Evolutionary conservation across 2,888 invertebrate genomes (phyloP), one percentile per base, ranked within the genome.

Genomic region (Tipula unca): DNA sequence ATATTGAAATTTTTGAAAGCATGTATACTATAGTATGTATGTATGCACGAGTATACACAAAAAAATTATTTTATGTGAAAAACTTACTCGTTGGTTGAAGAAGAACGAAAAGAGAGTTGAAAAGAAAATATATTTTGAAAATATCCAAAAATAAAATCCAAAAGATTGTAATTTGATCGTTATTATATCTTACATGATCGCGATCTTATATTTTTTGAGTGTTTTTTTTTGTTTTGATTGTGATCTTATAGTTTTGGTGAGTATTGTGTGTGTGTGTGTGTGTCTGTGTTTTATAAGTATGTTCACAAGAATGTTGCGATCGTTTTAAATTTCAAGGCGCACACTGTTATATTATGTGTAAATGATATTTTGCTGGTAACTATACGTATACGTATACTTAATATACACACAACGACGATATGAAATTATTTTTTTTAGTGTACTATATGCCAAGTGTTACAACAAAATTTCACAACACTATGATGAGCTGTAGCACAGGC

Each of bases 121-220:
- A 17, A 17, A 48, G 8, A 48, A 48, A 48, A 48, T 17, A 48
- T 17, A 48, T 17, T 17, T 48, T 48, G 6, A 48, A 25, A 69
- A 69, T 13, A 69, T 69, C 69, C 69, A 69, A 69, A 69, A 69
- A 69, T 69, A 69, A 69, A 69, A 69, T 69, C 69, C 69, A 69
- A 10, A 69, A 69, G 25, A 69, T 69, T 69, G 69, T 69, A 69
- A 69, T 69, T 69, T 69, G 69, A 69, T 69, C 69, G 69, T 69
- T 69, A 25, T 25, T 69, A 69, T 69, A 69, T 25, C 25, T 69
- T 69, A 69, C 69, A 48, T 69, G 69, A 69, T 69, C 69, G 25
- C 25, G 69, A 69, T 69, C 69, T 25, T 25, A 69, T 10, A 69
- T 69, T 69, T 69, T 69, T 69, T 69, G 69, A 69, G 69, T 69